Percentiles rank a stretch among this genome's conserved stretches.
Conservation (phyloP, 2,888 invertebrate species). For the Rhimphoctona megacephalus region DNA sequence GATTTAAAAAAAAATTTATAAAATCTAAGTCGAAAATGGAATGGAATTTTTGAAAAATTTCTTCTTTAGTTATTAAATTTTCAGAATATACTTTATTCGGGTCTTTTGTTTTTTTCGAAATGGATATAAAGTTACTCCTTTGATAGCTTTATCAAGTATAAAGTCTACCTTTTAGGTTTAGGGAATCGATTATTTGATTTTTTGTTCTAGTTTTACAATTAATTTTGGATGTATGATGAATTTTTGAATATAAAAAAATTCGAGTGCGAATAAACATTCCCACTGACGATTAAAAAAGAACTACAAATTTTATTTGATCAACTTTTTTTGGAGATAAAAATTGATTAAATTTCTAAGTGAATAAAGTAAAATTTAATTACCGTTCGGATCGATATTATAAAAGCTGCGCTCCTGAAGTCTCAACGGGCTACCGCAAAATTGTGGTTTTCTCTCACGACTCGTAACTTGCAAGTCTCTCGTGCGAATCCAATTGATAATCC, state of each 20-base stretch:
- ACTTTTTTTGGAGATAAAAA: not conserved
- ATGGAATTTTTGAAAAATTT: not conserved
- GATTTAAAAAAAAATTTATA: no score
- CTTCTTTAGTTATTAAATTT: not conserved
- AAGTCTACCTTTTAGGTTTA: no score
- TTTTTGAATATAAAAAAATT: not conserved
- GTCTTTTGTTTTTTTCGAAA: not conserved
- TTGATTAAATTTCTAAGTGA: not conserved
- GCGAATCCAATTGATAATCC: constrained; percentile 96
- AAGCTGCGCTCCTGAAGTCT: constrained; percentile 93
- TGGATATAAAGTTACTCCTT: no score
- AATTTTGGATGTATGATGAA: not conserved
- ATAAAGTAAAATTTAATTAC: constrained; percentile 77
- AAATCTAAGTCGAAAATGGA: no score
- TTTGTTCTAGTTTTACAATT: not conserved
- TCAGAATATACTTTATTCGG: not conserved
- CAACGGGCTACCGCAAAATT: constrained; percentile 95
- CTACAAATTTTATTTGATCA: not conserved
- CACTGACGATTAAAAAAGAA: not conserved
- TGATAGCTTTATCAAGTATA: no score
- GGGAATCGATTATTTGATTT: not conserved
- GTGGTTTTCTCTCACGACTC: constrained; percentile 95
- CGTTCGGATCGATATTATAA: constrained; percentile 94
- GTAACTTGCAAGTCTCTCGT: constrained; percentile 96
- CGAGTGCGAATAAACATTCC: not conserved